Conservation (phyloP, 2,888 invertebrate species). For the Acrobasis consociella region DNA sequence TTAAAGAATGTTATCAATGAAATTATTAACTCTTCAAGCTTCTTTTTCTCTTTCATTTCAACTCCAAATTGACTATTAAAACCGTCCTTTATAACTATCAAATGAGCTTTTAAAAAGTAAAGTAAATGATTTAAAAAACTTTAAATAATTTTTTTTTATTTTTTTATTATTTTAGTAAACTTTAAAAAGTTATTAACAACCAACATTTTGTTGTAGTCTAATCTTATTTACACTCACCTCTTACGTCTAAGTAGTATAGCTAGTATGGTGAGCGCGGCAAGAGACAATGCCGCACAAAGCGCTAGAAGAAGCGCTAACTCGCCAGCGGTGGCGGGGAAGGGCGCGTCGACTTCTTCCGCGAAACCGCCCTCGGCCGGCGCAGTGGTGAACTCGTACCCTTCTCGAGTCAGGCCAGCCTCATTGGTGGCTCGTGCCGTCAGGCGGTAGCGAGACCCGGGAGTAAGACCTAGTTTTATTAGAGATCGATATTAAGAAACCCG, state of each 20-base stretch:
- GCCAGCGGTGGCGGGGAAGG: slow-evolving; percentile 73
- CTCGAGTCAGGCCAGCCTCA: slow-evolving; percentile 84
- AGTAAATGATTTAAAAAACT: too few species aligned
- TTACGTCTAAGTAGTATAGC: slow-evolving; percentile 82
- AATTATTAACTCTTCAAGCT: too few species aligned
- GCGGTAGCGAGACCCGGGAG: slow-evolving; percentile 83
- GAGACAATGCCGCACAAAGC: slow-evolving; percentile 80
- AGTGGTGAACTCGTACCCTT: slow-evolving; percentile 84
- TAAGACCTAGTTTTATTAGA: slow-evolving; percentile 50
- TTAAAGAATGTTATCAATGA: too few species aligned
- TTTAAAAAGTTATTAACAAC: too few species aligned
- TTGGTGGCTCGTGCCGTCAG: slow-evolving; percentile 83
- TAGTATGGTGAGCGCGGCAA: slow-evolving; percentile 81
- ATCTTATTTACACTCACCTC: slow-evolving; percentile 50
- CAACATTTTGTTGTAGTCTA: too few species aligned
- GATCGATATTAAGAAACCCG: too few species aligned
- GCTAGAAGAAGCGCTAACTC: slow-evolving; percentile 74
- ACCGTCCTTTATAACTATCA: too few species aligned
- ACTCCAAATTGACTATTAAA: too few species aligned
- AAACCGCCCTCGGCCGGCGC: slow-evolving; percentile 78
- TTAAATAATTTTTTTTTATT: too few species aligned
- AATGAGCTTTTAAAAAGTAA: too few species aligned
- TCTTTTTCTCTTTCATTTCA: too few species aligned
- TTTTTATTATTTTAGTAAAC: too few species aligned
- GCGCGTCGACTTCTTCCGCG: slow-evolving; percentile 75